Base-by-base conservation (phyloP, 2,888 invertebrate species). In the Aplocera efformata region DNA sequence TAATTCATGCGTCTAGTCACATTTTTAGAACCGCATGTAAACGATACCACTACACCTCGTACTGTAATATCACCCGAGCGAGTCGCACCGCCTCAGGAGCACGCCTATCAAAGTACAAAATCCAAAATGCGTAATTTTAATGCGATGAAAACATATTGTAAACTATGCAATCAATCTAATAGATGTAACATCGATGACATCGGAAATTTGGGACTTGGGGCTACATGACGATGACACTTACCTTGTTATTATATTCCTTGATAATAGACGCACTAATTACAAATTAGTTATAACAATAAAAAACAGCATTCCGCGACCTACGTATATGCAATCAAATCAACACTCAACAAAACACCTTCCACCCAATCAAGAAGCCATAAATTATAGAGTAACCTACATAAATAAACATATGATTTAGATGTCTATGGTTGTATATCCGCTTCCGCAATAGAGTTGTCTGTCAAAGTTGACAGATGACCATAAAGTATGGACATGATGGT, bases 11-110 rank as follows among this genome's bases (percentile, higher is more conserved):
- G 81, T 74, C 76, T 67, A 65, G 74, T 72, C 75, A 81, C 86
- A 86, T 80, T 84, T 86, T 80, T 86, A 86, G 86, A 82, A 74
- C 68, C 75, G 72, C 74, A 79, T 80, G 86, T 82, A 83, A 85
- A 83, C 72, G 84, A 85, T 76, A 84, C 82, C 72, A 61, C 50
- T 54, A 52, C 60, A 58, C 57, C 52, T 53, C 60, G 64, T 58
- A 58, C 54, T 58, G 53, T 49, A 48, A 47, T 36, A 55, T 48
- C 46, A 56, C 50, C 56, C 48, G 42, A 40, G 36, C 48, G 60
- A 50, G 61, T 66, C 49, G 53, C 51, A 59, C 59, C 56, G 64
- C 43, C 35, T 41, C 41, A 47, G 32, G 46, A 53, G 61, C 46
- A 47, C 44, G 42, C 44, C 57, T 59, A 58, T 58, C 52, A 60